Evolutionary conservation across 1,140 invertebrate genomes (phyloP), one percentile per base, ranked within the genome.

Genomic region (Aphaenogaster floridana): DNA sequence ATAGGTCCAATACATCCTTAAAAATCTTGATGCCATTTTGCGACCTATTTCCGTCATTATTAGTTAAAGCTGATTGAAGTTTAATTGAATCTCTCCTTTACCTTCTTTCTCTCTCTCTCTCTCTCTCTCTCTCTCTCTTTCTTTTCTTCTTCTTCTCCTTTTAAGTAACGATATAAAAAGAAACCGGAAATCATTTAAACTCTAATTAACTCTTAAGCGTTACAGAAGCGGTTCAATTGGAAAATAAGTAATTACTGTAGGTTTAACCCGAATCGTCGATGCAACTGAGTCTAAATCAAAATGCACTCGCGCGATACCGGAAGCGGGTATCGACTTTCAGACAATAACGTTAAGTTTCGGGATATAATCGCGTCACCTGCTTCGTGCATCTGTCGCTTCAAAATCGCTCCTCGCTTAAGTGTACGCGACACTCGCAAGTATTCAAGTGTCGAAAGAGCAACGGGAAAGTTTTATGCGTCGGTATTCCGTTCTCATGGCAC

Each of bases 41-140:
- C 48, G n/a, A 84, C 7, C 42, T 45, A n/a, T 61, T 76, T 63
- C 54, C 8, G 80, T 74, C n/a, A 61, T 50, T 74, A 61, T 84
- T 74, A 76, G 42, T 84, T 74, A 76, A 74, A 76, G 34, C 59
- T 84, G n/a, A 84, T 84, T 84, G 42, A 84, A 84, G 54, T 84
- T 84, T 84, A 63, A 84, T 42, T n/a, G 69, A 59, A 28, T 54
- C 13, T 83, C 21, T 17, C 5, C 5, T 54, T 1, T 54, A 54
- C 5, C 17, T 39, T 39, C 28, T 36, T 3, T 36, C 17, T 36
- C 15, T 45, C 15, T 36, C n/a, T 48, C 6, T 21, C 7, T 54
- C 48, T 68, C 42, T 21, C 5, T 42, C 11, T 11, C n/a, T 48
- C 6, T 21, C 7, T 54, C 48, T 68, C 42, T 21, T 9, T 42